phyloP scores from a whole-genome alignment of 2,797 vertebrate genomes.

The Danio choprae region DNA sequence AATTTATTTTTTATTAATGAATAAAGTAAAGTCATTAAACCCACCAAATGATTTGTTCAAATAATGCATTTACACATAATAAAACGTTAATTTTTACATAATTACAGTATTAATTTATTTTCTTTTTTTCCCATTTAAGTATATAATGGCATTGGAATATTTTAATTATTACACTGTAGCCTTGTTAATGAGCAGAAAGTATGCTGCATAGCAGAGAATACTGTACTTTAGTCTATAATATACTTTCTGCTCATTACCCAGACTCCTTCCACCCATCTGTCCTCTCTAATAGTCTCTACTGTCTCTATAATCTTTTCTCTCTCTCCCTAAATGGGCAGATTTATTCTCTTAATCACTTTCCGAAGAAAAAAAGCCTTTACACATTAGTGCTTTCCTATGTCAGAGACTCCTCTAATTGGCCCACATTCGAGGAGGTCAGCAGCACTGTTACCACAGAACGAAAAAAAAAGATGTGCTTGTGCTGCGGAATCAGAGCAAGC shows the following conservation, averaged over 20 bases:
- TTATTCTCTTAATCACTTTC: conserved; percentile 45
- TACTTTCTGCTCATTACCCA: conserved; percentile 41
- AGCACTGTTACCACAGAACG: conserved; percentile 35
- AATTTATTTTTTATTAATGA: too few relatives aligned
- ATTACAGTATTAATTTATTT: too few relatives aligned
- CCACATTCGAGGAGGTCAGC: conserved; percentile 40
- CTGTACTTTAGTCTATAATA: neutral
- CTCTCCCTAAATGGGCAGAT: conserved; percentile 58
- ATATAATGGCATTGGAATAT: neutral
- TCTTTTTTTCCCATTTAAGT: too few relatives aligned
- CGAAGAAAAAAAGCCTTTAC: conserved; percentile 34
- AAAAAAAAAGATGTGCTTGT: conserved; percentile 8
- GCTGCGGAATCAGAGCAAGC: neutral
- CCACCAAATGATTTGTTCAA: too few relatives aligned
- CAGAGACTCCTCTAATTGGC: conserved; percentile 45
- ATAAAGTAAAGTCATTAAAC: too few relatives aligned
- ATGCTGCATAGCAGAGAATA: conserved; percentile 6
- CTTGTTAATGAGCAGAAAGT: conserved; percentile 20
- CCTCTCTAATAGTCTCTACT: conserved; percentile 21
- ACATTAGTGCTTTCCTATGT: conserved; percentile 42
- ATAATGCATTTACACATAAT: too few relatives aligned
- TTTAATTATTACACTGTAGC: neutral
- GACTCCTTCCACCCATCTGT: conserved; percentile 33
- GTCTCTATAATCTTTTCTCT: conserved; percentile 37
- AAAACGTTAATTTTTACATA: too few relatives aligned